phyloP scores from a whole-genome alignment of 2,888 invertebrate genomes.

The Eurytoma adleriae region DNA sequence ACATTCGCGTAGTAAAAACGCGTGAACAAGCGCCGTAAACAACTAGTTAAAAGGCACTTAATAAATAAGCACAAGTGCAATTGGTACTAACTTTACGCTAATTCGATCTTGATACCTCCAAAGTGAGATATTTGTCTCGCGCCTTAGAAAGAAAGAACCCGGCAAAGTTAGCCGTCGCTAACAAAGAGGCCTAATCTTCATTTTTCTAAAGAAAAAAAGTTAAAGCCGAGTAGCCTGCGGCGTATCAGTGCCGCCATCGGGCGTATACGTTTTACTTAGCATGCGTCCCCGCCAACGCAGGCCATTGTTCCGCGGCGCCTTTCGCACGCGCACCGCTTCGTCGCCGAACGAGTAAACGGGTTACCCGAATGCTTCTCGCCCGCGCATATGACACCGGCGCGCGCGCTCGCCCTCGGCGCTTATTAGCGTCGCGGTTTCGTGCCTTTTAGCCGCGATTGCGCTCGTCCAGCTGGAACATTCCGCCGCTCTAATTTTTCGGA shows the following conservation, averaged over 20 bases:
- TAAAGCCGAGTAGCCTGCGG: slow-evolving; percentile 24
- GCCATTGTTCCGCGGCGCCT: slow-evolving; percentile 59
- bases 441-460: too few species aligned
- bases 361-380: slow-evolving; percentile 61
- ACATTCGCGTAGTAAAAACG: too few species aligned
- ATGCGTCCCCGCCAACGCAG: slow-evolving; percentile 15
- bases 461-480: too few species aligned
- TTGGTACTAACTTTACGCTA: neutral
- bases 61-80: neutral
- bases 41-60: too few species aligned
- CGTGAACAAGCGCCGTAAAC: too few species aligned
- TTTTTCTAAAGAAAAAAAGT: neutral
- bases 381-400: slow-evolving; percentile 1
- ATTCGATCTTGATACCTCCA: slow-evolving; percentile 11
- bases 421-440: slow-evolving; percentile 20
- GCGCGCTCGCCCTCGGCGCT: neutral
- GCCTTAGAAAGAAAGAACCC: neutral
- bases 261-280: neutral
- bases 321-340: slow-evolving; percentile 62
- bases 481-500: too few species aligned
- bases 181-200: slow-evolving; percentile 7
- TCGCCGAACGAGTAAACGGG: slow-evolving; percentile 55
- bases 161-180: neutral
- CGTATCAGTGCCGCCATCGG: slow-evolving; percentile 15
- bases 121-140: neutral